A percentile compares a stretch with the other conserved stretches of the same genome.
Evolutionary conservation across 30 jellyfish, hydroid and myxozoan genomes (phyloP).

Genomic region (Aurelia sp.): DNA sequence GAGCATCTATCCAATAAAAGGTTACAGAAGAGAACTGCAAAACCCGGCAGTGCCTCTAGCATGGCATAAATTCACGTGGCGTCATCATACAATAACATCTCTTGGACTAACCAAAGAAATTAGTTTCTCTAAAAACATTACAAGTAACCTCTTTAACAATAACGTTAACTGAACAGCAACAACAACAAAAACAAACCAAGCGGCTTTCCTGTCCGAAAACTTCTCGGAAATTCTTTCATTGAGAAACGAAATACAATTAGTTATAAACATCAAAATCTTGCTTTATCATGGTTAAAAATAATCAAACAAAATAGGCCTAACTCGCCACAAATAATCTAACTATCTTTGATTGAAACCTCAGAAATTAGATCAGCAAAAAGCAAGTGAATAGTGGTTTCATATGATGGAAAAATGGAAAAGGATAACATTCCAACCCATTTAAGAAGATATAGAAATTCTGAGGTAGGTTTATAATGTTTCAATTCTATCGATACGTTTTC

Average conservation of each 20-base stretch:
- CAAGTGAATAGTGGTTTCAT: background rate
- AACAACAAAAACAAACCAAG: background rate
- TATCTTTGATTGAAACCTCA: slow-evolving; percentile 5
- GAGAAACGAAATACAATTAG: slow-evolving; percentile 7
- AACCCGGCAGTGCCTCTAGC: too few relatives aligned
- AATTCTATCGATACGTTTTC: too few relatives aligned
- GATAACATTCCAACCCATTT: slow-evolving; percentile 1
- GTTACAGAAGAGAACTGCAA: too few relatives aligned
- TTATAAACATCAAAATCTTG: slow-evolving; percentile 9
- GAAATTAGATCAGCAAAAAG: slow-evolving; percentile 8
- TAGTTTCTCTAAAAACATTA: background rate
- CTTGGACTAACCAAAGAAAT: too few relatives aligned
- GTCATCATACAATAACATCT: too few relatives aligned
- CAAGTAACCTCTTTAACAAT: background rate
- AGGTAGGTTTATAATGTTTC: too few relatives aligned
- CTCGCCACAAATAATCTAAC: slow-evolving; percentile 26
- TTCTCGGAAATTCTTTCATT: slow-evolving; percentile 7
- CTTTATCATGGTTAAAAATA: slow-evolving; percentile 10
- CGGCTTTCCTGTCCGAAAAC: background rate
- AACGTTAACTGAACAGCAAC: background rate
- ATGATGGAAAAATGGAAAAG: background rate
- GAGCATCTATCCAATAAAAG: too few relatives aligned
- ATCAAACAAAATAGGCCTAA: slow-evolving; percentile 2
- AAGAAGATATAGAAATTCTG: background rate
- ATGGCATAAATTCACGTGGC: too few relatives aligned